Conservation (phyloP, 2,888 invertebrate species). For the Idaea aversata region DNA sequence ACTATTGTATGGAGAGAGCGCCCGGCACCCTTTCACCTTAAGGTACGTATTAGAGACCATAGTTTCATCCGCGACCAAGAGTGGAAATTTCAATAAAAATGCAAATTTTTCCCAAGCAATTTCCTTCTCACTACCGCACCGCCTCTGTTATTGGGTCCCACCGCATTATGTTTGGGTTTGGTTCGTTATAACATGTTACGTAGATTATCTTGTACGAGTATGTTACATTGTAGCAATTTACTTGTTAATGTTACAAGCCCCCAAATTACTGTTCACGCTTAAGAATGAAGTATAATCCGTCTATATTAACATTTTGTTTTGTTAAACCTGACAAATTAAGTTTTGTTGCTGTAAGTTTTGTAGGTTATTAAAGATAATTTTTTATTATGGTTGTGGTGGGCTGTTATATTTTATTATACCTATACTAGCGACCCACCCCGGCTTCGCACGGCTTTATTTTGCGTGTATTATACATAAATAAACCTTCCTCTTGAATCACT, state of each 20-base stretch:
- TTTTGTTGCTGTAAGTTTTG: neutral
- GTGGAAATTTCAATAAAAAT: slow-evolving; percentile 79
- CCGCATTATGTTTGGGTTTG: slow-evolving; percentile 59
- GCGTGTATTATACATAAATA: no score
- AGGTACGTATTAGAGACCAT: slow-evolving; percentile 68
- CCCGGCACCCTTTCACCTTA: no score
- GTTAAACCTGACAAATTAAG: slow-evolving; percentile 19
- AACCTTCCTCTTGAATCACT: no score
- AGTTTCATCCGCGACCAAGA: slow-evolving; percentile 71
- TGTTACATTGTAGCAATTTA: slow-evolving; percentile 43
- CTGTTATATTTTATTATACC: no score
- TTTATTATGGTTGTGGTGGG: no score
- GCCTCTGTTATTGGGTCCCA: slow-evolving; percentile 66
- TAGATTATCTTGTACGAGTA: slow-evolving; percentile 39
- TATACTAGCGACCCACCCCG: no score
- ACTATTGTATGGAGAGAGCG: no score
- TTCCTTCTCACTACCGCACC: slow-evolving; percentile 62
- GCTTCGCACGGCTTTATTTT: no score
- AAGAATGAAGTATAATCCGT: slow-evolving; percentile 50
- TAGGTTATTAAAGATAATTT: neutral
- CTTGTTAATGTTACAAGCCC: slow-evolving; percentile 57
- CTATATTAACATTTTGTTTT: slow-evolving; percentile 45
- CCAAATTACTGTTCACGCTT: slow-evolving; percentile 52
- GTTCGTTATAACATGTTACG: slow-evolving; percentile 48
- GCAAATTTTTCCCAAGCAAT: slow-evolving; percentile 73